A percentile compares a stretch with the other conserved stretches of the same genome.
phyloP scores from a whole-genome alignment of 2,113 vertebrate genomes.

The Hypomesus transpacificus region DNA sequence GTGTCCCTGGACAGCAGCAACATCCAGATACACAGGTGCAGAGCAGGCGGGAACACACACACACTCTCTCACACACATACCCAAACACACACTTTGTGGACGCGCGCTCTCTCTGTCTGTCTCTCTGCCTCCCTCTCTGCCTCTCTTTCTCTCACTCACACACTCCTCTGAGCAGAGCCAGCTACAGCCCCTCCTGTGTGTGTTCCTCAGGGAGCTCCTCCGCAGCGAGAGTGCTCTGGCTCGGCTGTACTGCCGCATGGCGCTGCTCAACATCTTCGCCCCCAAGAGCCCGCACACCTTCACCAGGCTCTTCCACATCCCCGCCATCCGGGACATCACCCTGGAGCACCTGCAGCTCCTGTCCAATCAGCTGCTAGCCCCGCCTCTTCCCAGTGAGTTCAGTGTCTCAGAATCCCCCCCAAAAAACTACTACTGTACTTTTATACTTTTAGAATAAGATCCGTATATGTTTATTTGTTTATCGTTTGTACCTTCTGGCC shows the following conservation, averaged over 20 bases:
- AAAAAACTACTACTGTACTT: background rate
- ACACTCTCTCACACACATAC: background rate
- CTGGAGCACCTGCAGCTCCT: slow-evolving; percentile 95
- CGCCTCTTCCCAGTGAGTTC: slow-evolving; percentile 87
- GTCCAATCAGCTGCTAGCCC: slow-evolving; percentile 94
- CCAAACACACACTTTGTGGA: background rate
- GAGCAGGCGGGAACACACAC: background rate
- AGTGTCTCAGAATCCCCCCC: background rate
- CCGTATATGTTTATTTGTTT: too few species aligned
- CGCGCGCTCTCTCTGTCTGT: background rate
- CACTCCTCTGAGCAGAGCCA: background rate
- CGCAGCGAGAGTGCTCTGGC: slow-evolving; percentile 90
- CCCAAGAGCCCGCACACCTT: slow-evolving; percentile 94
- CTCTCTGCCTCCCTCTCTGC: too few species aligned
- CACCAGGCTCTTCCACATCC: slow-evolving; percentile 94
- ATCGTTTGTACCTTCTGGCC: too few species aligned
- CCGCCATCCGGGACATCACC: slow-evolving; percentile 92
- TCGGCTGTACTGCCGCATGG: slow-evolving; percentile 92
- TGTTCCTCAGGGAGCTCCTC: slow-evolving; percentile 82
- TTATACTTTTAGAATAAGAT: too few species aligned
- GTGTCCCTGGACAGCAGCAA: slow-evolving; percentile 94
- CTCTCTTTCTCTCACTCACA: background rate
- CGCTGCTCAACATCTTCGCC: slow-evolving; percentile 95
- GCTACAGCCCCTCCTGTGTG: background rate
- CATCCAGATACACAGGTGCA: slow-evolving; percentile 95